phyloP scores from a whole-genome alignment of 2,797 vertebrate genomes.

The Clarias pachynema region DNA sequence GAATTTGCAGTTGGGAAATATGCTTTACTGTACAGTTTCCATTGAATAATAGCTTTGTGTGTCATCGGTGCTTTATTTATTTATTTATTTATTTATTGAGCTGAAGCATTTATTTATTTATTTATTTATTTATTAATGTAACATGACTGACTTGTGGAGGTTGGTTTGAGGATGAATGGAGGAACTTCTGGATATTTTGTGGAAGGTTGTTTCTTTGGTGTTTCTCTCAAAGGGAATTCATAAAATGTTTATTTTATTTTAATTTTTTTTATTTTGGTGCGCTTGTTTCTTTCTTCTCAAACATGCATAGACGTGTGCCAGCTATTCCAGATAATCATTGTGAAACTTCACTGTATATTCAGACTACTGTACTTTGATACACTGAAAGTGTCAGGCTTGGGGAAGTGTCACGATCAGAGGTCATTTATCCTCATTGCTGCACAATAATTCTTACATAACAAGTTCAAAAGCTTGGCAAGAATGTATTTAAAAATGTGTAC shows the following conservation, averaged over 20 bases:
- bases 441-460: slow-evolving; percentile 25
- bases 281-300: neutral
- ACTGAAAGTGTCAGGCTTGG: neutral
- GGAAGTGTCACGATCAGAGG: neutral
- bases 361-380: no score
- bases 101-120: slow-evolving; percentile 46
- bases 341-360: neutral
- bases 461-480: slow-evolving; percentile 30
- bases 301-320: neutral
- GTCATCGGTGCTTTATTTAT: slow-evolving; percentile 34
- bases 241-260: neutral
- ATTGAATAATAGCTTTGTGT: slow-evolving; percentile 41
- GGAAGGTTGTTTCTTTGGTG: neutral
- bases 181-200: neutral
- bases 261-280: neutral
- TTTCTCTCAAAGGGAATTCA: neutral
- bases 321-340: neutral
- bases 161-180: neutral
- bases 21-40: slow-evolving; percentile 46
- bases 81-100: neutral
- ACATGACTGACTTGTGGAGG: neutral
- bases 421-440: slow-evolving; percentile 18
- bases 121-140: slow-evolving; percentile 47
- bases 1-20: slow-evolving; percentile 64
- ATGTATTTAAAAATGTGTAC: slow-evolving; percentile 45